Evolutionary conservation across 1,140 invertebrate species (phyloP), one percentile per base, ranked within the genome.

Genomic region (Psix sp.): DNA sequence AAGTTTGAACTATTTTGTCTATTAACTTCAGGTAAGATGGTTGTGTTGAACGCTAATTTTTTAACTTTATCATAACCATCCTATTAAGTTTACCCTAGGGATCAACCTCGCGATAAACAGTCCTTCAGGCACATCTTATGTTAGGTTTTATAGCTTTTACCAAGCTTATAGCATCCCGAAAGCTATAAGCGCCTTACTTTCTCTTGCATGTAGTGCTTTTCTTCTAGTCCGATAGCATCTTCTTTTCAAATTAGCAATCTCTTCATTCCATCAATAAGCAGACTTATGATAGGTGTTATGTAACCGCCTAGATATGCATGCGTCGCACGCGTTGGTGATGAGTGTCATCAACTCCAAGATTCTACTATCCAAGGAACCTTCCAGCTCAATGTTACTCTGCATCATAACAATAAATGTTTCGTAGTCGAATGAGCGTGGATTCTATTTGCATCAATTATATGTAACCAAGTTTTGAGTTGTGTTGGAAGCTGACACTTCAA

Each of bases 201-300:
- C 29, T 35, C 29, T 48, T 13, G 29, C 29, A 5, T 31, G 13
- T 20, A 35, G 31, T 0, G 14, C 26, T 20, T 1, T 0, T 15
- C 31, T 48, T 21, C 46, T 49, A 1, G 33, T n/a, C 0, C 24
- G 43, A 15, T n/a, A 14, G 29, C 38, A 45, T 3, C 4, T 14
- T 13, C 13, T 29, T 5, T 24, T 16, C 6, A 45, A 14, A 0
- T 45, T 24, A 5, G 42, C 42, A 6, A 45, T 45, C 18, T 45
- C 42, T 0, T 45, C 24, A 14, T 45, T 45, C 42, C 40, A 43
- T 20, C 40, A 43, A 11, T 21, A 43, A 1, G 18, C 40, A 4
- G 20, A 20, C n/a, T 1, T 33, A 3, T 14, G 26, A 1, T 11
- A 14, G 15, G 10, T n/a, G 16, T 16, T 48, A n/a, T n/a, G n/a